Percentiles rank a stretch among this genome's conserved stretches.
phyloP scores from a whole-genome alignment of 2,113 vertebrate species.

The Aegithalos caudatus region DNA sequence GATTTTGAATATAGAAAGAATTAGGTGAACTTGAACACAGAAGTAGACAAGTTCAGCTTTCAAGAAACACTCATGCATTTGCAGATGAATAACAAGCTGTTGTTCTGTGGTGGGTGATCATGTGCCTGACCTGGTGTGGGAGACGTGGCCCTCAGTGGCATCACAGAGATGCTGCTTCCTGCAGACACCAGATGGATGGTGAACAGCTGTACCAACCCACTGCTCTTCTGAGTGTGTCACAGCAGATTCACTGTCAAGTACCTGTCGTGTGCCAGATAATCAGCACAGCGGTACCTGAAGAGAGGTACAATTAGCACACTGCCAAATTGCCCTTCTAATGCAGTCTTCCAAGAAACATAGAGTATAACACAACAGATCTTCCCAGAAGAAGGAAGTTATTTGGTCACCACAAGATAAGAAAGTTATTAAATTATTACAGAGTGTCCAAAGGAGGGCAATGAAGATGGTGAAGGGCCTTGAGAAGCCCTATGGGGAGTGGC shows the following conservation, averaged over 20 bases:
- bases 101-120: neutral
- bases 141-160: neutral
- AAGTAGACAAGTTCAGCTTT: neutral
- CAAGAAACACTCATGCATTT: neutral
- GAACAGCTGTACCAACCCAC: neutral
- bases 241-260: neutral
- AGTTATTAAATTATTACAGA: neutral
- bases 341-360: neutral
- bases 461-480: neutral
- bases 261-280: rapidly evolving
- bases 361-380: neutral
- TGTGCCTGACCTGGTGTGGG: rapidly evolving
- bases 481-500: rapidly evolving
- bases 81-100: neutral
- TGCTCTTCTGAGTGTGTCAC: neutral
- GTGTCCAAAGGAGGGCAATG: neutral
- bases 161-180: neutral
- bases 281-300: neutral
- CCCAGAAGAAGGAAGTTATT: neutral
- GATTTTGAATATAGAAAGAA: neutral
- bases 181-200: neutral
- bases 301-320: neutral
- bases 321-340: neutral
- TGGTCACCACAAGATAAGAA: neutral
- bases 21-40: neutral